Percentiles rank a stretch among this genome's conserved stretches.
These are phyloP conservation scores for Emys orbicularis DNA, from an alignment of 2,797 vertebrate species.

Conservation along the genomic window DNA sequence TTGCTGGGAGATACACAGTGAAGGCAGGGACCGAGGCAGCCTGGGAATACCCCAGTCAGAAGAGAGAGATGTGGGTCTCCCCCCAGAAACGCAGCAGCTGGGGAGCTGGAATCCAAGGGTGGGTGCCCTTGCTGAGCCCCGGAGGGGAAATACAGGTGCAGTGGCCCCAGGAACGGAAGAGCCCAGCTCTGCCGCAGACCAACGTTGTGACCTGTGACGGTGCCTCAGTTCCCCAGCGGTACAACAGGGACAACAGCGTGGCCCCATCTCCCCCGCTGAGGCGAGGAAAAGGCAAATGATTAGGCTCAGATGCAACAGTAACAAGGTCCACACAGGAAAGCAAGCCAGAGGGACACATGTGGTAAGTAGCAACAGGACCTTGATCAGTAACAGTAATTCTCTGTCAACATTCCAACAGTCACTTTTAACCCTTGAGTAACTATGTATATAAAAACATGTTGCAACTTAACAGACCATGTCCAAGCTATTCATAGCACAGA, in stretches of 20 bases:
- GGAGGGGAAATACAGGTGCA: not conserved
- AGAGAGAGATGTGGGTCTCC: not conserved
- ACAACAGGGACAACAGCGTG: too few relatives aligned
- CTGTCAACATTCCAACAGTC: not conserved
- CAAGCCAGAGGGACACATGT: not conserved
- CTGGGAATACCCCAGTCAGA: not conserved
- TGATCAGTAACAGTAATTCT: not conserved
- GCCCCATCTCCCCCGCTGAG: too few relatives aligned
- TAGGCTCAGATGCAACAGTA: not conserved
- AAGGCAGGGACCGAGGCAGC: not conserved
- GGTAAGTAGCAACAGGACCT: not conserved
- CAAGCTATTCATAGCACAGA: not conserved
- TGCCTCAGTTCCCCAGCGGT: not conserved
- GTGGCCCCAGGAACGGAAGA: too few relatives aligned
- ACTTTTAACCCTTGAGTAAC: not conserved
- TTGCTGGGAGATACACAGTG: not conserved
- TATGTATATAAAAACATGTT: not conserved
- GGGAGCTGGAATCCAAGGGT: not conserved
- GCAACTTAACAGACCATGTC: not conserved
- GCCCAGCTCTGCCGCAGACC: too few relatives aligned
- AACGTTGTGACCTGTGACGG: too few relatives aligned
- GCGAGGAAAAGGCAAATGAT: too few relatives aligned
- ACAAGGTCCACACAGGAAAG: not conserved
- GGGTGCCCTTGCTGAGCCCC: too few relatives aligned
- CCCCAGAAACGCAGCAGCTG: not conserved